Percentiles rank a stretch among this genome's conserved stretches.
Conservation (phyloP, 2,797 vertebrate genomes). For the Sylvilagus floridanus region DNA sequence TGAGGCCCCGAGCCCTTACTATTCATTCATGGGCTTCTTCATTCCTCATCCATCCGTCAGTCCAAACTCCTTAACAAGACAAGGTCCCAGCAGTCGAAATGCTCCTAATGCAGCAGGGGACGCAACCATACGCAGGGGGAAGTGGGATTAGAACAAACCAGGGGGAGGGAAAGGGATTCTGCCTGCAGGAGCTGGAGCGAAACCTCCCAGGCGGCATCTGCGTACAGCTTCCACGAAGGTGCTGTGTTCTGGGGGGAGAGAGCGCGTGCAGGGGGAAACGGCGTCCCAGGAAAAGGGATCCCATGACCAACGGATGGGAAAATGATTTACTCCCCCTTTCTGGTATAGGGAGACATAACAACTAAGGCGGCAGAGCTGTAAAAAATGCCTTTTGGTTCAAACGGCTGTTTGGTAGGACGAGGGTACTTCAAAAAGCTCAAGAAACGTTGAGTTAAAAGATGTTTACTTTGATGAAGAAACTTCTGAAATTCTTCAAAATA, state of each 20-base stretch:
- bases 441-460: too few species aligned
- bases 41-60: background rate
- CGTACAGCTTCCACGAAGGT: background rate
- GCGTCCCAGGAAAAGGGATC: background rate
- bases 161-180: background rate
- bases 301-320: background rate
- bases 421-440: too few species aligned
- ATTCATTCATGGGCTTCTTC: background rate
- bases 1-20: rapidly evolving
- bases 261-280: background rate
- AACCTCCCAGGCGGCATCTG: background rate
- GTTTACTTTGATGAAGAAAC: too few species aligned
- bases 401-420: background rate
- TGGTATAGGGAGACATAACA: background rate
- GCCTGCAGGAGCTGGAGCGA: background rate
- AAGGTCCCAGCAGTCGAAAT: background rate
- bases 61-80: background rate
- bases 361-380: background rate
- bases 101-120: background rate
- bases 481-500: too few species aligned
- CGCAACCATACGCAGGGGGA: background rate
- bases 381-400: slow-evolving; percentile 64
- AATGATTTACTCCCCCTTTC: background rate
- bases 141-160: background rate
- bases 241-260: background rate